A percentile compares a stretch with the other conserved stretches of the same genome.
phyloP scores from a whole-genome alignment of 2,888 invertebrate species.

The Tipula lateralis region DNA sequence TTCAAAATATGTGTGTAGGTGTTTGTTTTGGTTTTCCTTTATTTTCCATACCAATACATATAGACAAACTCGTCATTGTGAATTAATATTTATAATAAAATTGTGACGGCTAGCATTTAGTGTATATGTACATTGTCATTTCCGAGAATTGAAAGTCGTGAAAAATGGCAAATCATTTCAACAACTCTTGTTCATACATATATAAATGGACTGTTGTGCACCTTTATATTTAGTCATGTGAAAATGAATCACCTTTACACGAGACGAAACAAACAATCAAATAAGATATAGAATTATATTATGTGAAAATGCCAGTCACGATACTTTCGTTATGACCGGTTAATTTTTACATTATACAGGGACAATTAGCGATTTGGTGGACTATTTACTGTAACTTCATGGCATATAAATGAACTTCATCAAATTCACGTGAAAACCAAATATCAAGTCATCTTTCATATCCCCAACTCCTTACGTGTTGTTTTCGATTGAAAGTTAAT shows the following conservation, averaged over 20 bases:
- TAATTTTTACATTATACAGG: not conserved
- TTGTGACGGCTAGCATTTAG: not conserved
- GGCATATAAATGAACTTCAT: too few species aligned
- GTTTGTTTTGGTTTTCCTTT: not conserved
- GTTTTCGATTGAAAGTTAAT: too few species aligned
- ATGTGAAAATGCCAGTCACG: not conserved
- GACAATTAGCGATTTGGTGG: not conserved
- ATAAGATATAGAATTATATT: not conserved
- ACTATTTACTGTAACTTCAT: too few species aligned
- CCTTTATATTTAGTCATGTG: not conserved
- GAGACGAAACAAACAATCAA: not conserved
- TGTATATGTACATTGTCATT: not conserved
- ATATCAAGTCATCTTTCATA: too few species aligned
- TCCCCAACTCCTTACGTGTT: too few species aligned
- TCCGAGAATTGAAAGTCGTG: not conserved
- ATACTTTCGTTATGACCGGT: not conserved
- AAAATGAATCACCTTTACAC: not conserved
- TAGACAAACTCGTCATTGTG: not conserved
- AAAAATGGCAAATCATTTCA: not conserved
- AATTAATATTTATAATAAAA: not conserved
- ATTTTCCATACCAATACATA: not conserved
- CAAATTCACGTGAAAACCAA: too few species aligned
- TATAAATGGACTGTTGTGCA: not conserved
- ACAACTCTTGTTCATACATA: not conserved
- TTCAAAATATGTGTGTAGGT: not conserved